Evolutionary conservation across 2,797 vertebrate genomes (phyloP).

Genomic region (Antrozous pallidus): DNA sequence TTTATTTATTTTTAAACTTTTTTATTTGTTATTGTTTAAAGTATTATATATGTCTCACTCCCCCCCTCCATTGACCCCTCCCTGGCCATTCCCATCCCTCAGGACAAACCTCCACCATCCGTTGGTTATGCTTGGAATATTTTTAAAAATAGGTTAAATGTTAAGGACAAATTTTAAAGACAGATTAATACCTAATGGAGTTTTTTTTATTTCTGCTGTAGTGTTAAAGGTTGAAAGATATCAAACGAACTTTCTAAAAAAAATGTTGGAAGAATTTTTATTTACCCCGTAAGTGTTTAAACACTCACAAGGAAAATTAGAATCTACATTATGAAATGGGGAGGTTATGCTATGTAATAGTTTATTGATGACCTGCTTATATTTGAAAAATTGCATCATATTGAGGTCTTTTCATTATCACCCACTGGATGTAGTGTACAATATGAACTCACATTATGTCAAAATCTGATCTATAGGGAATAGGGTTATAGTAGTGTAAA

Average conservation of each 20-base stretch:
- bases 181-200: neutral
- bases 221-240: neutral
- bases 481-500: neutral
- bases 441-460: conserved; percentile 5
- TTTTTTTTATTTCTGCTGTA: neutral
- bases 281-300: neutral
- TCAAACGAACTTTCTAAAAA: neutral
- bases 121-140: neutral
- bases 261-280: conserved; percentile 40
- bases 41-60: too few species aligned
- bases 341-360: neutral
- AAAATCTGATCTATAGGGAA: neutral
- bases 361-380: neutral
- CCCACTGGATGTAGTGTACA: neutral
- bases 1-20: neutral
- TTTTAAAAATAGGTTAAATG: neutral
- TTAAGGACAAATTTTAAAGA: conserved; percentile 36
- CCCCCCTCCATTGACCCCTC: too few species aligned
- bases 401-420: conserved; percentile 35
- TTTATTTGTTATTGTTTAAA: too few species aligned
- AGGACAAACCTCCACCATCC: too few species aligned
- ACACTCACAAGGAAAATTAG: conserved; percentile 33
- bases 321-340: neutral
- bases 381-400: conserved; percentile 16
- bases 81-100: too few species aligned